Base-by-base conservation (phyloP, 2,113 vertebrate species). In the Dissostichus mawsoni region DNA sequence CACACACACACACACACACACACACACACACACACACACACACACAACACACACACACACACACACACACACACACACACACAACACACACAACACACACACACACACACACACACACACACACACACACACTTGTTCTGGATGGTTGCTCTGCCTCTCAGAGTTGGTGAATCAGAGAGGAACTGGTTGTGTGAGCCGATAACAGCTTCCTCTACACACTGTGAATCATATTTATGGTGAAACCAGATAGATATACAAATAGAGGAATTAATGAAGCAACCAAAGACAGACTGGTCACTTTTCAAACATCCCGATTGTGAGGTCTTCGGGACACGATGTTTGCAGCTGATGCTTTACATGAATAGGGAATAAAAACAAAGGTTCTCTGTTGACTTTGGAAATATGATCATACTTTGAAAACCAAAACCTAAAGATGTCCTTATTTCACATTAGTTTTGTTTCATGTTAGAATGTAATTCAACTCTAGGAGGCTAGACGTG, bases 121-220 rank as follows among this genome's bases (percentile, higher is more conserved):
- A 62, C 59, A 52, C 70, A 52, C 70, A 64, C 67, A 71, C 76
- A 67, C 55, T 59, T 36, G 66, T 79, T 79, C 70, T 76, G 81
- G 62, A 51, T 16, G 80, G 74, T 7, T 29, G 72, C 80, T 82
- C 48, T 10, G 64, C 44, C 67, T 7, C 73, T 74, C 65, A 55
- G n/a, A 64, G 48, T 66, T 20, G n/a, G 0, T 66, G 12, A 67
- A 73, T 13, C 4, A 3, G 57, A 83, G 53, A 4, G 44, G 66
- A 71, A 74, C 25, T 55, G 80, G 2, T 57, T 58, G 11, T 69
- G 51, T 41, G 18, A 23, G 61, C 56, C 55, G 61, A 75, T 47
- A 65, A 68, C 57, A 61, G 57, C 69, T 62, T 74, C 58, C 53
- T 71, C 0, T 33, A 16, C 52, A 50, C 45, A 7, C 63, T 1